These are phyloP conservation scores for Hyphantria cunea DNA, from an alignment of 1,140 invertebrate species.

Conservation along the genomic window DNA sequence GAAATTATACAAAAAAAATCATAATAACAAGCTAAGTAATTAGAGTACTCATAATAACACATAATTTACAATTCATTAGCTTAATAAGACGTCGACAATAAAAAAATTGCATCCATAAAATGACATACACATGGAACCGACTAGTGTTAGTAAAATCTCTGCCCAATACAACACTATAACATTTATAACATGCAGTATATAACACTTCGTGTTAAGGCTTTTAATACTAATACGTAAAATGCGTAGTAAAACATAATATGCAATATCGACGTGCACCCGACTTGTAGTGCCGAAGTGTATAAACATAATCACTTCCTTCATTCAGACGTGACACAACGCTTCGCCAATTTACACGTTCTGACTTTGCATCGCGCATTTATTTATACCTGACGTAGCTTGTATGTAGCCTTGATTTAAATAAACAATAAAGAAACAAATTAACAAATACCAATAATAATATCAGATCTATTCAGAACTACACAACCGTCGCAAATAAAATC, in stretches of 20 bases:
- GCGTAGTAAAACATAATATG: no score
- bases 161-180: conserved; percentile 4
- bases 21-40: not conserved
- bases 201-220: conserved; percentile 42
- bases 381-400: not conserved
- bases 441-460: conserved; percentile 27
- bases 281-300: no score
- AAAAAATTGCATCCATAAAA: conserved; percentile 11
- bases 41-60: conserved; percentile 7
- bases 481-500: conserved; percentile 40
- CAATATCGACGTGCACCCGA: no score
- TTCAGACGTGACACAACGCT: no score
- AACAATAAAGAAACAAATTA: conserved; percentile 25
- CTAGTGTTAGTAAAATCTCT: conserved; percentile 21
- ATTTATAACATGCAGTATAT: conserved; percentile 34
- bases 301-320: no score
- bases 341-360: no score
- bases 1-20: conserved; percentile 18
- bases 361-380: no score
- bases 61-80: conserved; percentile 12
- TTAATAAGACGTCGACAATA: conserved; percentile 3
- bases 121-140: not conserved
- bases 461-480: conserved; percentile 43
- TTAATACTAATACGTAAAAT: no score
- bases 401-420: conserved; percentile 8